Evolutionary conservation across 1,140 invertebrate species (phyloP).

Genomic region (Trypoxylus dichotomus): DNA sequence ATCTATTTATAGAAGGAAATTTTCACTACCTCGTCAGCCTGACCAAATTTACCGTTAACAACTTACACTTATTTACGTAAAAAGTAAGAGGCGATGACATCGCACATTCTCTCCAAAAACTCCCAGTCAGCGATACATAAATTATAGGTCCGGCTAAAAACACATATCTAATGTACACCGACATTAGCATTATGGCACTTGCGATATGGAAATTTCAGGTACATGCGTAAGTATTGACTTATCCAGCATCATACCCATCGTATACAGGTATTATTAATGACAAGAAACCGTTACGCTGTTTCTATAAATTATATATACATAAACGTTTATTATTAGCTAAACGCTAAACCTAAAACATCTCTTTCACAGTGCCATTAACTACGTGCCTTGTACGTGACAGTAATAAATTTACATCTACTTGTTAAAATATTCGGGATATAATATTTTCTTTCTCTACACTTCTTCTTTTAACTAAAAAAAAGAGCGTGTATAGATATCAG

Average conservation of each 20-base stretch:
- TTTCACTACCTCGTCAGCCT: background rate
- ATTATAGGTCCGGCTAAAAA: background rate
- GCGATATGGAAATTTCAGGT: background rate
- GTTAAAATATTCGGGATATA: conserved; percentile 3
- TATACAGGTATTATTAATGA: background rate
- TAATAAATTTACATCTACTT: conserved; percentile 4
- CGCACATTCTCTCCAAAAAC: background rate
- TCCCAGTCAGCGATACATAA: background rate
- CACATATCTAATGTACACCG: background rate
- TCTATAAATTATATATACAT: background rate
- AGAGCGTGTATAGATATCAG: background rate
- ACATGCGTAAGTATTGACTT: background rate
- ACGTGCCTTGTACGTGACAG: background rate
- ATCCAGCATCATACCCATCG: background rate
- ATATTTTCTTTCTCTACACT: background rate
- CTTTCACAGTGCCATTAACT: background rate
- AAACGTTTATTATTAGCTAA: background rate
- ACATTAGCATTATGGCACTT: background rate
- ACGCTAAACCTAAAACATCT: background rate
- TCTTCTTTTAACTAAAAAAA: background rate
- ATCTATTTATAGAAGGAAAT: no score
- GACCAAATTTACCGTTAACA: background rate
- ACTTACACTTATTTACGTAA: background rate
- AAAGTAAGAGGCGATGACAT: background rate
- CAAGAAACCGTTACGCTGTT: background rate